A percentile compares a stretch with the other conserved stretches of the same genome.
Evolutionary conservation across 2,888 invertebrate genomes (phyloP).

Genomic region (Volucella inanis): DNA sequence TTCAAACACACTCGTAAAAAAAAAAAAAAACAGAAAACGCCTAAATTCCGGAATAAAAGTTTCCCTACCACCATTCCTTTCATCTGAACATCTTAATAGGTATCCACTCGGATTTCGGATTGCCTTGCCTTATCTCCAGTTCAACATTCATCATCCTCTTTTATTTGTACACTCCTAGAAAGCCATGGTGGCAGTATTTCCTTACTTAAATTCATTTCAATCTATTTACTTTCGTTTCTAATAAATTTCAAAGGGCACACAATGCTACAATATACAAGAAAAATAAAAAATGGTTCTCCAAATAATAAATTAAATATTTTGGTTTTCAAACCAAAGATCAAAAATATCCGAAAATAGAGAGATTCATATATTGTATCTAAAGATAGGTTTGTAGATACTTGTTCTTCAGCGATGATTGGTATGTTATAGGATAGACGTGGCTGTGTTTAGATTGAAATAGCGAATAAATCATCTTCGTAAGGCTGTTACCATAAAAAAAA

Average conservation of each 20-base stretch:
- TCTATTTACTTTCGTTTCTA: constrained; percentile 6
- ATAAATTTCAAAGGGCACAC: constrained; percentile 1
- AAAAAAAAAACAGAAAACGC: neutral
- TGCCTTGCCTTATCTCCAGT: constrained; percentile 1
- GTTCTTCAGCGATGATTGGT: no score
- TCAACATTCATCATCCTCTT: neutral
- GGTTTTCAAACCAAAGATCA: neutral
- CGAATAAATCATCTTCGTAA: constrained; percentile 24
- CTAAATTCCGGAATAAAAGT: neutral
- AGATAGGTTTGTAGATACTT: no score
- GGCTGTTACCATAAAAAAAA: constrained; percentile 16
- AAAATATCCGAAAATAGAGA: neutral
- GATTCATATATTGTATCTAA: no score
- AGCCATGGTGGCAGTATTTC: constrained; percentile 1
- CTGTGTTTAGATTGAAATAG: constrained; percentile 27
- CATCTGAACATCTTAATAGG: constrained; percentile 13
- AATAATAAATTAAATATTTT: constrained; percentile 5
- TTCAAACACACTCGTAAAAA: neutral
- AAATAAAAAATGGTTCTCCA: neutral
- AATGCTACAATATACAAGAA: no score
- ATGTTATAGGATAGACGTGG: neutral
- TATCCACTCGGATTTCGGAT: neutral
- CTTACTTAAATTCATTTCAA: constrained; percentile 2
- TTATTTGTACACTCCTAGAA: neutral
- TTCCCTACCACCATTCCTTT: neutral